phyloP scores from a whole-genome alignment of 1,140 invertebrate species.

The Littorina saxatilis region DNA sequence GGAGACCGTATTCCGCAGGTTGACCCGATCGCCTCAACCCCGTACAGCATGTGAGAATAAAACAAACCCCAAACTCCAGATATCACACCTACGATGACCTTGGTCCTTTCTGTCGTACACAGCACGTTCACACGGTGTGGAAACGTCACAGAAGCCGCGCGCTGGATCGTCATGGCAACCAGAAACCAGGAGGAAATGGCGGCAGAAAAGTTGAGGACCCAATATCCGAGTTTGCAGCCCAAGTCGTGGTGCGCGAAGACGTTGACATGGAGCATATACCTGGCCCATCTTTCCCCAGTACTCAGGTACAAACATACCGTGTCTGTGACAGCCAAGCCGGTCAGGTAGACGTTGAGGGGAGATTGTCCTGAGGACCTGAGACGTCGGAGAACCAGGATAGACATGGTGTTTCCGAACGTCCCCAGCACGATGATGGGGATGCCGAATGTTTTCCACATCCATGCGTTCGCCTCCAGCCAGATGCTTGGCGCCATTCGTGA shows the following conservation, averaged over 20 bases:
- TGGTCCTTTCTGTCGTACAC: conserved; percentile 29
- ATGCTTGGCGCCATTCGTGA: too few species aligned
- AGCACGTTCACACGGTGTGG: conserved; percentile 31
- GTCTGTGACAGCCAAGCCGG: conserved; percentile 51
- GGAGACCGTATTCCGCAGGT: not conserved
- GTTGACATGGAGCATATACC: conserved; percentile 34
- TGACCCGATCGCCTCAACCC: conserved; percentile 26
- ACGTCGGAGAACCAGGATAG: conserved; percentile 43
- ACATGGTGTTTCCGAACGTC: conserved; percentile 48
- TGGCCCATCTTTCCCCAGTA: conserved; percentile 34
- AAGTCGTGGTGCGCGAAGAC: conserved; percentile 28
- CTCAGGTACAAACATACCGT: conserved; percentile 45
- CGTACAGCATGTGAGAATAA: conserved; percentile 42
- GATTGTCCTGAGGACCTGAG: conserved; percentile 33
- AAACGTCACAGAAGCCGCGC: conserved; percentile 38
- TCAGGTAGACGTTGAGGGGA: conserved; percentile 48
- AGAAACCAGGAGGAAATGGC: conserved; percentile 50
- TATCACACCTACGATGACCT: conserved; percentile 20
- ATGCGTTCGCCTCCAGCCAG: not conserved
- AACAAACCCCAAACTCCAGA: conserved; percentile 17
- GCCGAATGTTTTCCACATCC: not conserved
- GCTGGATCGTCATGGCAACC: conserved; percentile 46
- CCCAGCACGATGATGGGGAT: conserved; percentile 32
- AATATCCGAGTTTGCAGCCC: conserved; percentile 42
- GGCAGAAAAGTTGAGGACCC: conserved; percentile 33